Base-by-base conservation (phyloP, 2,113 vertebrate species). In the Eulemur macaco region DNA sequence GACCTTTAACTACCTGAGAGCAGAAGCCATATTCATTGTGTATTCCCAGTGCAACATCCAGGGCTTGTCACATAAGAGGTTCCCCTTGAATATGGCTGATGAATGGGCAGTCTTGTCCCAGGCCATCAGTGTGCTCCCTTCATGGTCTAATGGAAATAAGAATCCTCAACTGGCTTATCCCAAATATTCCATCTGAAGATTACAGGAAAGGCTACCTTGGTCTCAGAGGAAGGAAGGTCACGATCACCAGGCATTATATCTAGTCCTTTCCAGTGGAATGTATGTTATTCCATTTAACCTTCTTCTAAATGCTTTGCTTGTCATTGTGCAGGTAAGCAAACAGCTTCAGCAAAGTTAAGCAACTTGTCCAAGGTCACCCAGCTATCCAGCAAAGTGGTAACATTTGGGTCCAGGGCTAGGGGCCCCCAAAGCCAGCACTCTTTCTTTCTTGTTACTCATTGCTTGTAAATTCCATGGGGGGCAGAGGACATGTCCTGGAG, bases 301-400 rank as follows among this genome's bases (percentile, higher is more conserved):
- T 66, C 66, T 63, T 29, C 58, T 6, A 39, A 64, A 31, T 1
- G 17, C 27, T 8, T 2, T 27, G 3, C 4, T 0, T 4, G 5
- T 42, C 27, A 7, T 45, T 63, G 73, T 58, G 13, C 63, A 63
- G 27, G 15, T 25, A n/a, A 63, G 54, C 13, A 42, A 39, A 71
- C 15, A 63, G n/a, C 14, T 25, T 58, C 50, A 20, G 54, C 23
- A 37, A 52, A 89, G 39, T 81, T 25, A 66, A 69, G 84, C 34
- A 63, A 87, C 50, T 50, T 80, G 63, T 21, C 42, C 27, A n/a
- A 25, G 42, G 42, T 10, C 23, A 25, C 54, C 6, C 8, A 54
- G 56, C 45, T 45, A 3, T 34, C 8, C 45, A 76, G 27, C 27
- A 27, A 20, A n/a, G 50, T 71, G 34, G 23, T 54, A 37, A 54